Base-by-base conservation (phyloP, 2,888 invertebrate species). In the Cosmopolites sordidus region DNA sequence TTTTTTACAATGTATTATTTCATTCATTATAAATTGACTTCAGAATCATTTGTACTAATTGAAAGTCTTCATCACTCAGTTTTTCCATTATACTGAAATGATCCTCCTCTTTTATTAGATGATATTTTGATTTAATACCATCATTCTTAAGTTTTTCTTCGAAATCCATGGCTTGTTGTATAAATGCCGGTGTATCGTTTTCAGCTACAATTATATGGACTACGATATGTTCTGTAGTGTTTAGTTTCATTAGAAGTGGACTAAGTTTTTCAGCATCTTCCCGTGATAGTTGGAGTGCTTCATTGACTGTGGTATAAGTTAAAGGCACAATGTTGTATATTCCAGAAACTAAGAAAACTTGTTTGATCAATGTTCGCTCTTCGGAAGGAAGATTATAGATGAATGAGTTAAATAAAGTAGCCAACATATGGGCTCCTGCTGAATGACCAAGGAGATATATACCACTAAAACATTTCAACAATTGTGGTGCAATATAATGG, bases 401-500 rank as follows among this genome's bases (percentile, higher is more conserved):
- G 49, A 67, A 65, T 1, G 74, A 69, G 58, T 76, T 77, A 41
- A 90, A 75, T 48, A 89, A 69, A 67, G 80, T 81, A 1, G 85
- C 81, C 0, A 85, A 79, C 1, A 94, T 75, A 69, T 92, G 90
- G 0, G 84, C 92, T 0, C 93, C 94, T 0, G 89, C 92, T 5
- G 92, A 92, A 70, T 93, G 92, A 0, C 93, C 94, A 49, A 83
- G 83, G 44, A 90, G 78, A 69, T 83, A 83, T 16, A 92, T 79
- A 2, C 80, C 80, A 60, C 87, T 88, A 72, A n/a, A 75, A n/a
- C n/a, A n/a, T n/a, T n/a, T n/a, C n/a, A n/a, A n/a, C n/a, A n/a
- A n/a, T n/a, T n/a, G n/a, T n/a, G n/a, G n/a, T n/a, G n/a, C n/a
- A n/a, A n/a, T n/a, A n/a, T n/a, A n/a, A n/a, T n/a, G n/a, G n/a